Evolutionary conservation across 2,888 invertebrate genomes (phyloP).

Genomic region (Drosophila lutescens): DNA sequence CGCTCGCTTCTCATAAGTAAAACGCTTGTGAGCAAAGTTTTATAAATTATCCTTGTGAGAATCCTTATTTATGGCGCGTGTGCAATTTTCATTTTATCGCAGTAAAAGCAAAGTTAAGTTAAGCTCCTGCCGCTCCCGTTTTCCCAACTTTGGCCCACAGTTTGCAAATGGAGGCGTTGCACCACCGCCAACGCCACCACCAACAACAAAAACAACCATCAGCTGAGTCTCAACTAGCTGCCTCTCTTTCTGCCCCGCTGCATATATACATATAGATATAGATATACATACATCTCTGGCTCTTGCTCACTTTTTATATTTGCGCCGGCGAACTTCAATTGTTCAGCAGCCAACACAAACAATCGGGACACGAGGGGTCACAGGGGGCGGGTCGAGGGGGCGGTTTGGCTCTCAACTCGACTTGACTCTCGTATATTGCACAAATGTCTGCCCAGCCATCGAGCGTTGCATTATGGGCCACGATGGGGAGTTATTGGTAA

Average conservation of each 20-base stretch:
- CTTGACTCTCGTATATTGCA: constrained; percentile 48
- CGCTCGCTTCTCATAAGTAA: constrained; percentile 79
- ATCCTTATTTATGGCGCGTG: constrained; percentile 84
- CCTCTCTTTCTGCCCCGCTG: constrained; percentile 11
- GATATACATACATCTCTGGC: constrained; percentile 23
- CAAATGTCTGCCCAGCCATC: constrained; percentile 56
- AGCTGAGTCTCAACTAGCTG: constrained; percentile 16
- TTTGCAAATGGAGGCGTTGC: constrained; percentile 71
- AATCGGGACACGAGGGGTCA: constrained; percentile 20
- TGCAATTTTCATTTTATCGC: constrained; percentile 85
- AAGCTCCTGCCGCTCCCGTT: constrained; percentile 63
- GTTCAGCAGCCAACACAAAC: constrained; percentile 69
- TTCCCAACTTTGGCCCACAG: constrained; percentile 53
- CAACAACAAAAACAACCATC: constrained; percentile 35
- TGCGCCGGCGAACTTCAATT: constrained; percentile 74
- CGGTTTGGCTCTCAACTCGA: constrained; percentile 43
- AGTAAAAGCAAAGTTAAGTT: constrained; percentile 83
- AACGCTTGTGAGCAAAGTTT: constrained; percentile 82
- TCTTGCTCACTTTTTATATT: constrained; percentile 70
- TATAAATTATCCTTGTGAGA: constrained; percentile 85
- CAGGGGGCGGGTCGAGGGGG: constrained; percentile 2
- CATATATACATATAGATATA: neutral
- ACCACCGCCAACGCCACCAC: constrained; percentile 34
- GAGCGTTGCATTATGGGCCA: constrained; percentile 50
- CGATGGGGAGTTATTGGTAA: constrained; percentile 22